Evolutionary conservation across 2,113 vertebrate genomes (phyloP).

Genomic region (Delphinus delphis): DNA sequence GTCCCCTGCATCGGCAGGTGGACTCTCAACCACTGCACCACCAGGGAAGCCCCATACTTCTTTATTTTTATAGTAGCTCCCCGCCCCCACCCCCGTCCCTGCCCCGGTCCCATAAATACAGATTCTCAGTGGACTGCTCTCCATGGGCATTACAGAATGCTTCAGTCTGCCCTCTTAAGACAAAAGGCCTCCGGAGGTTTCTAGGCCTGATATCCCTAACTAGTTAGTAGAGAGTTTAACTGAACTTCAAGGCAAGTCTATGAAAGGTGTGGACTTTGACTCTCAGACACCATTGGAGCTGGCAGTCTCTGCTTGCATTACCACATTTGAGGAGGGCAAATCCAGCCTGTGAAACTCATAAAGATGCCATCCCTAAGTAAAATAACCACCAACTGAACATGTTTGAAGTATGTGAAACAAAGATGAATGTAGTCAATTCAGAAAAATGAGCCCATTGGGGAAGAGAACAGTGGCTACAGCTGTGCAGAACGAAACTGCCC

Average conservation of each 20-base stretch:
- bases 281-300: neutral
- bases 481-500: neutral
- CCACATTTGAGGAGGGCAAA: neutral
- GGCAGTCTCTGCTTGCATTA: neutral
- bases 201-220: neutral
- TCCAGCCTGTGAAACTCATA: neutral
- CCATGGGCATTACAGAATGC: neutral
- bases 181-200: neutral
- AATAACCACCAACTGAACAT: neutral
- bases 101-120: neutral
- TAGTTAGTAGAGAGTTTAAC: neutral
- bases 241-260: neutral
- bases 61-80: neutral
- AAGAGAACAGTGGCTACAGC: neutral
- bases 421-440: constrained; percentile 31
- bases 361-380: constrained; percentile 9
- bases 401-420: constrained; percentile 20
- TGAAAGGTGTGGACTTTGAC: neutral
- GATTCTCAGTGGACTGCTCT: neutral
- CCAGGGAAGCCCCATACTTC: neutral
- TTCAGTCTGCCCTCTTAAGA: neutral
- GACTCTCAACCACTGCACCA: too few relatives aligned
- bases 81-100: too few relatives aligned
- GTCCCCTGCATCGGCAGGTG: too few relatives aligned
- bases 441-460: neutral